phyloP scores from a whole-genome alignment of 2,113 vertebrate genomes.

The Sphaerodactylus townsendi region DNA sequence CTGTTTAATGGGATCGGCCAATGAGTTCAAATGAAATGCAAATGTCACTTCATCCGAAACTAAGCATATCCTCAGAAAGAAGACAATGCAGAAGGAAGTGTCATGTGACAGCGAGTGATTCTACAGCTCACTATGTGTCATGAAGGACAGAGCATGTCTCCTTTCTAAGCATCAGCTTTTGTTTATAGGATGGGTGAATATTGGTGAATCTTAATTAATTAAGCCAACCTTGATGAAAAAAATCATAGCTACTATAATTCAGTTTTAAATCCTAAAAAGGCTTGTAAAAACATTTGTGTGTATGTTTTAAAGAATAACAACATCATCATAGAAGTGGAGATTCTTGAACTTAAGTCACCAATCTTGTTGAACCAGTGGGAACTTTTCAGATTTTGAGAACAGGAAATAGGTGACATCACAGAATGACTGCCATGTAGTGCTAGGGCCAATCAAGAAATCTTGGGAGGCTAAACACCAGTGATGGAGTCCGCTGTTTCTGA shows the following conservation, averaged over 20 bases:
- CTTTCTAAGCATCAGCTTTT: neutral
- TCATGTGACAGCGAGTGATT: conserved; percentile 30
- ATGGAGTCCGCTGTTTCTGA: too few relatives aligned
- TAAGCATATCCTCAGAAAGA: conserved; percentile 39
- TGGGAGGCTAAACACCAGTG: too few relatives aligned
- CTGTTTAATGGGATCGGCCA: conserved; percentile 52
- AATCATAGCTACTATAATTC: too few relatives aligned
- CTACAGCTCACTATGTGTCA: conserved; percentile 37
- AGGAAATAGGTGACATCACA: too few relatives aligned
- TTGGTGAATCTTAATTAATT: neutral
- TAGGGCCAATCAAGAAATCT: too few relatives aligned
- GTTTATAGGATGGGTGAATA: conserved; percentile 27
- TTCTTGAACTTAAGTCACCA: too few relatives aligned
- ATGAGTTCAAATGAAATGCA: conserved; percentile 37
- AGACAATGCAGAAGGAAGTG: conserved; percentile 35
- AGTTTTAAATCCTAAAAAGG: neutral
- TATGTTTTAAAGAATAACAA: too few relatives aligned
- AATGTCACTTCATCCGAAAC: conserved; percentile 61
- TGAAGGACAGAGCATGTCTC: conserved; percentile 4
- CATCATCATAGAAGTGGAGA: too few relatives aligned
- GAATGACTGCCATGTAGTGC: too few relatives aligned
- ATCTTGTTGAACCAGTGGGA: too few relatives aligned
- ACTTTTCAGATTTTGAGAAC: too few relatives aligned
- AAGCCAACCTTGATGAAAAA: neutral
- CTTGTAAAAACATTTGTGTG: neutral